A percentile compares a stretch with the other conserved stretches of the same genome.
These are phyloP conservation scores for Tachysurus vachellii DNA, from an alignment of 2,113 vertebrate genomes.

Conservation along the genomic window DNA sequence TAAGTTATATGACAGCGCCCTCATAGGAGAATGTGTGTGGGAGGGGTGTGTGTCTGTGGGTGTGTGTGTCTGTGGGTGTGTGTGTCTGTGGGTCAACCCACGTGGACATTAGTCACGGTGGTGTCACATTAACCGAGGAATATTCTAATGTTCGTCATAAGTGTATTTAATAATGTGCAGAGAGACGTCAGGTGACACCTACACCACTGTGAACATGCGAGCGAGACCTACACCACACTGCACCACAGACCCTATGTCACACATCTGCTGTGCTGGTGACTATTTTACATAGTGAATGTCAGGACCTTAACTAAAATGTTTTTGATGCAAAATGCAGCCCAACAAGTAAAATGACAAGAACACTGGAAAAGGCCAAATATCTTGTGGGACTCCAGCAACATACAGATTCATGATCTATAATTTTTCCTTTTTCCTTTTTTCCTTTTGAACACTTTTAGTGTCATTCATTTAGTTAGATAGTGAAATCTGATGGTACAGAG, in stretches of 20 bases:
- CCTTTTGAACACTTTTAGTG: not conserved
- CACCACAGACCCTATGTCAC: not conserved
- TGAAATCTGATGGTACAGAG: not conserved
- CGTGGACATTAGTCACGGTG: not conserved
- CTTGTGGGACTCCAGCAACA: not conserved
- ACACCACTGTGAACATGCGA: not conserved
- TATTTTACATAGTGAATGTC: not conserved
- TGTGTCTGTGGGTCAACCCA: not conserved
- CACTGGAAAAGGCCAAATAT: not conserved
- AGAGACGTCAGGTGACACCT: not conserved
- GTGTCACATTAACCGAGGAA: not conserved
- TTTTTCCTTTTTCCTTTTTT: no score
- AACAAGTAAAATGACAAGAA: not conserved
- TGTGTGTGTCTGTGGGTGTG: not conserved
- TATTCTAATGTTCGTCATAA: constrained; percentile 6
- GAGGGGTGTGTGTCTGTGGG: not conserved
- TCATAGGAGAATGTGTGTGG: not conserved
- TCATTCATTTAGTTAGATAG: not conserved
- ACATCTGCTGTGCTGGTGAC: not conserved
- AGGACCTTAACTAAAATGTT: not conserved
- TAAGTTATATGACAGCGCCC: no score
- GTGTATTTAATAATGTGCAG: not conserved
- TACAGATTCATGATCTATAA: not conserved
- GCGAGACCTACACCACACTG: not conserved
- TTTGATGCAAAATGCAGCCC: not conserved